A percentile compares a stretch with the other conserved stretches of the same genome.
These are phyloP conservation scores for Bibio marci DNA, from an alignment of 2,888 invertebrate genomes.

Conservation along the genomic window DNA sequence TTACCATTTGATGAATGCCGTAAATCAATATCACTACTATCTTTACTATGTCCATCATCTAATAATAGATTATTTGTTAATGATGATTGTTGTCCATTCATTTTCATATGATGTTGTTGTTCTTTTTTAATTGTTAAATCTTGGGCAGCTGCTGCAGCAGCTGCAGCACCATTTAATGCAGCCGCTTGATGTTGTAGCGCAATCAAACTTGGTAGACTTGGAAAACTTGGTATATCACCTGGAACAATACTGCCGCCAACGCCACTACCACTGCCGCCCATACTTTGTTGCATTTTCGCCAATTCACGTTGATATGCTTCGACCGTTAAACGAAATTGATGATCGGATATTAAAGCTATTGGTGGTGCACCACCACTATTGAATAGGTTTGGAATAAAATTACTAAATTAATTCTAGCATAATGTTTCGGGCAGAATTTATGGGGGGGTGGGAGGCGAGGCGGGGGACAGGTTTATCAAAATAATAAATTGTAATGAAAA, in stretches of 20 bases:
- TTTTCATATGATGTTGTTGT: conserved; percentile 31
- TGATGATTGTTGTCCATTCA: conserved; percentile 30
- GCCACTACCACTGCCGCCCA: too few species aligned
- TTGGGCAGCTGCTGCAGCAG: conserved; percentile 45
- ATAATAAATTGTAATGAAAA: too few species aligned
- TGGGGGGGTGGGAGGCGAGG: too few species aligned
- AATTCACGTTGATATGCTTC: conserved; percentile 89
- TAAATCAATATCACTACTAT: conserved; percentile 41
- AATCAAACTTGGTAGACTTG: conserved; percentile 41
- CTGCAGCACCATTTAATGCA: conserved; percentile 46
- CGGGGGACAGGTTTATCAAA: too few species aligned
- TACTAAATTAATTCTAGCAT: conserved; percentile 30
- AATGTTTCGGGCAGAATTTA: too few species aligned
- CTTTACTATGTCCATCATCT: conserved; percentile 43
- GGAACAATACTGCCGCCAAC: conserved; percentile 32
- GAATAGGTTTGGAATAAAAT: conserved; percentile 74
- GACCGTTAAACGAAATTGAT: conserved; percentile 76
- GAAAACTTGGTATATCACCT: conserved; percentile 12
- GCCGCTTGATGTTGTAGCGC: conserved; percentile 59
- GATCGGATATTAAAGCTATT: conserved; percentile 36
- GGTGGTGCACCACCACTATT: conserved; percentile 30
- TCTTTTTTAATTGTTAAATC: conserved; percentile 75
- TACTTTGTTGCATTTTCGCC: conserved; percentile 49
- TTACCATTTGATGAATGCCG: conserved; percentile 11
- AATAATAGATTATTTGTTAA: conserved; percentile 1